Conservation (phyloP, 2,888 invertebrate species). For the Polydrusus pterygomalis region DNA sequence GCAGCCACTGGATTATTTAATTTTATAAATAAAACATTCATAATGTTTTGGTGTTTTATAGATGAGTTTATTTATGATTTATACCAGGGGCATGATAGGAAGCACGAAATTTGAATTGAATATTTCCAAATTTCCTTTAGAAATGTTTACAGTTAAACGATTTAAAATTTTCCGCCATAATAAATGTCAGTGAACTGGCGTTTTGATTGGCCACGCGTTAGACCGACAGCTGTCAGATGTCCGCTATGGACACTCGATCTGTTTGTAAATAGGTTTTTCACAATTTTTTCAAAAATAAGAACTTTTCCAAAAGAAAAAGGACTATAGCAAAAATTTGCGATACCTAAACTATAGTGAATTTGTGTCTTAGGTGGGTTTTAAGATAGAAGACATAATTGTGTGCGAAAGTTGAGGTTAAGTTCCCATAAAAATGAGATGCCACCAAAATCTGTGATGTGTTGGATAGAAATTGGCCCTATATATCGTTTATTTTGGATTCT, state of each 20-base stretch:
- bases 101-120: too few relatives aligned
- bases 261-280: slow-evolving; percentile 74
- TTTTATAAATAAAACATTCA: too few relatives aligned
- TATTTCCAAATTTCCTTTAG: too few relatives aligned
- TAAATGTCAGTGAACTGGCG: slow-evolving; percentile 49
- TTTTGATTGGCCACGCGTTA: slow-evolving; percentile 61
- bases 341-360: slow-evolving; percentile 13
- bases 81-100: too few relatives aligned
- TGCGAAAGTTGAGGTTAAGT: slow-evolving; percentile 52
- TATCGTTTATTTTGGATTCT: slow-evolving; percentile 9
- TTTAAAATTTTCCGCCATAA: slow-evolving; percentile 62
- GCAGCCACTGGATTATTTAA: too few relatives aligned
- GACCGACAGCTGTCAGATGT: slow-evolving; percentile 67
- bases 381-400: slow-evolving; percentile 10
- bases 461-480: slow-evolving; percentile 21
- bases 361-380: slow-evolving; percentile 26
- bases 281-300: slow-evolving; percentile 69
- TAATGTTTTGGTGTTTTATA: too few relatives aligned
- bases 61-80: too few relatives aligned
- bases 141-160: not conserved
- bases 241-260: slow-evolving; percentile 72
- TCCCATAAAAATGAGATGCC: slow-evolving; percentile 33
- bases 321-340: slow-evolving; percentile 17
- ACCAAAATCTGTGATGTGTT: slow-evolving; percentile 52
- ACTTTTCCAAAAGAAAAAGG: slow-evolving; percentile 56